Evolutionary conservation across 2,888 invertebrate genomes (phyloP), one percentile per base, ranked within the genome.

Genomic region (Quadroppia sp.): DNA sequence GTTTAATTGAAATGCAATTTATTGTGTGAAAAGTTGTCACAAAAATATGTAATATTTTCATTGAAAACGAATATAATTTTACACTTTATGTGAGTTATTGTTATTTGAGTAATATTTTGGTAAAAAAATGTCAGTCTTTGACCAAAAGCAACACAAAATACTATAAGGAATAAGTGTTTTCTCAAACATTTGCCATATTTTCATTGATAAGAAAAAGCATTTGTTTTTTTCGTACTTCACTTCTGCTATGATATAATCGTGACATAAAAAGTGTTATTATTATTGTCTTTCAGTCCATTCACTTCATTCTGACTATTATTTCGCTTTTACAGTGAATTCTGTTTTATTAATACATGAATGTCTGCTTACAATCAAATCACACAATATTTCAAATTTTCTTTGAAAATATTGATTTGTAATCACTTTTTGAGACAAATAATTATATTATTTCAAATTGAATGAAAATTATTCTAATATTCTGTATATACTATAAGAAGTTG

Each of bases 121-220:
- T 36, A 36, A 11, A 36, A 36, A 11, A 36, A 36, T 36, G 36
- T 36, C 11, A 36, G 4, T 36, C 11, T n/a, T 11, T 7, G 4
- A 36, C 11, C 6, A 36, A 36, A 36, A 36, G 11, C 11, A 50
- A 50, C 50, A 15, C 50, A 50, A 50, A 50, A 15, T 20, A 6
- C 2, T 20, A 20, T n/a, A 9, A 50, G 50, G 20, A 50, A 50
- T 50, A 50, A n/a, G n/a, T 3, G 7, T n/a, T 50, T 50, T 50
- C 20, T 20, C 50, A 4, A 4, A 20, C 50, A 50, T 17, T 20
- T 50, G 15, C 11, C 36, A 36, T 36, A 36, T 7, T 36, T 36
- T 50, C 50, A 50, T 50, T 50, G 50, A 50, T 20, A 50, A 50
- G n/a, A n/a, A n/a, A n/a, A 50, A 50, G n/a, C 50, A 3, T 50